phyloP scores from a whole-genome alignment of 2,113 vertebrate genomes.

The Potamarius usumacintae region DNA sequence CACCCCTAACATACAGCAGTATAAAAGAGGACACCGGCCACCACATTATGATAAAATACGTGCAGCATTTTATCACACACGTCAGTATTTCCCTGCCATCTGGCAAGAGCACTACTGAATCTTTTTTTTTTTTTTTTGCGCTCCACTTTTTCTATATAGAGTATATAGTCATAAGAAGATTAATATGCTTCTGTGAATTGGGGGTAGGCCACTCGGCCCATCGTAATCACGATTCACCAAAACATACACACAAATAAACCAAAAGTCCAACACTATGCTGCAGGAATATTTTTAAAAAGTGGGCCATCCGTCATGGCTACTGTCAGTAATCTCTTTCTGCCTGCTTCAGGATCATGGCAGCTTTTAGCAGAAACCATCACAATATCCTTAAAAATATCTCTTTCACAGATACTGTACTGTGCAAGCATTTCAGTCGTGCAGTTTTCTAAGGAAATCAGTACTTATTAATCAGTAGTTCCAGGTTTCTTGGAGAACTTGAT shows the following conservation, averaged over 20 bases:
- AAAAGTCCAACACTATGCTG: not conserved
- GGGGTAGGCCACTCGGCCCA: conserved; percentile 36
- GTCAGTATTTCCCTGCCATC: not conserved
- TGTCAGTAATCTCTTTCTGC: conserved; percentile 63
- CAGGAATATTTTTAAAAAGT: not conserved
- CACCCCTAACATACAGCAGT: too few relatives aligned
- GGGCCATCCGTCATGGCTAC: conserved; percentile 40
- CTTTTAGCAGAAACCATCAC: conserved; percentile 56
- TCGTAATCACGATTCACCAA: not conserved
- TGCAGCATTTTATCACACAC: too few relatives aligned
- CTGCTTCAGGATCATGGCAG: conserved; percentile 62
- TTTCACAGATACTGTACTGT: not conserved
- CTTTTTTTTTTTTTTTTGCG: not conserved
- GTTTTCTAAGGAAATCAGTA: not conserved
- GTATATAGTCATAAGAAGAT: not conserved
- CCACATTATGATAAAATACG: too few relatives aligned
- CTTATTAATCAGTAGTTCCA: not conserved
- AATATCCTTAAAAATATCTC: not conserved
- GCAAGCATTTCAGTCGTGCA: not conserved
- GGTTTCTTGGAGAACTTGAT: not conserved
- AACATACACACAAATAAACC: conserved; percentile 17
- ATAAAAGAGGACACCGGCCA: too few relatives aligned
- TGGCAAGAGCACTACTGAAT: not conserved
- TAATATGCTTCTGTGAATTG: conserved; percentile 11
- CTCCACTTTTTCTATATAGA: not conserved